These are phyloP conservation scores for Helobdella robusta DNA, from an alignment of 2,888 invertebrate species.

Conservation along the genomic window DNA sequence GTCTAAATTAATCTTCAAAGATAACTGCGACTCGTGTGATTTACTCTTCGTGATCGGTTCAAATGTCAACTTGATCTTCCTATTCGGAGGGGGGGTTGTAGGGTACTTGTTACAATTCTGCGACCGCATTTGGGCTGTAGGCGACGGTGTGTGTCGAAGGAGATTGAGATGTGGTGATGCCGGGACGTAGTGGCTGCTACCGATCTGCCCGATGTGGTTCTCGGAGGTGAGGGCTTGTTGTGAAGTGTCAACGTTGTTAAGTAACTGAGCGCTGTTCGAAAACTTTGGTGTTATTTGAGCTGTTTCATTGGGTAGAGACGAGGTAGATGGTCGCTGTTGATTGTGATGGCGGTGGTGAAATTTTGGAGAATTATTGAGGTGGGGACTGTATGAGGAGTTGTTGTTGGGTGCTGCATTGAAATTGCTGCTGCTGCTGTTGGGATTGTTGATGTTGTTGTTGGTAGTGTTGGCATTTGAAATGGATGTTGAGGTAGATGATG, in stretches of 20 bases:
- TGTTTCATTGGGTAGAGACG: constrained; percentile 41
- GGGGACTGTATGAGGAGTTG: constrained; percentile 38
- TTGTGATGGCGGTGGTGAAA: constrained; percentile 26
- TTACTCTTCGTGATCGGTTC: constrained; percentile 70
- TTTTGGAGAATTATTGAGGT: constrained; percentile 42
- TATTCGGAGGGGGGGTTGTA: constrained; percentile 70
- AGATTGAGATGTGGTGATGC: background rate
- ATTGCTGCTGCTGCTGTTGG: background rate
- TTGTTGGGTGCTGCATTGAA: background rate
- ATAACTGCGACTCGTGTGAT: constrained; percentile 81
- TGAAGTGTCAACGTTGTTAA: background rate
- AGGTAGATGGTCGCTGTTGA: constrained; percentile 40
- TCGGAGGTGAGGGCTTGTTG: constrained; percentile 27
- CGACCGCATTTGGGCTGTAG: constrained; percentile 52
- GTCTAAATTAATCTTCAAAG: constrained; percentile 55
- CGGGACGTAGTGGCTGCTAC: background rate
- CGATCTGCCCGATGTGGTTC: constrained; percentile 37
- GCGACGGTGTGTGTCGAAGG: constrained; percentile 50
- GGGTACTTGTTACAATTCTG: constrained; percentile 58
- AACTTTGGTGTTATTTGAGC: constrained; percentile 41
- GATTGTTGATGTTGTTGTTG: background rate
- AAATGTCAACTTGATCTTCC: constrained; percentile 59
- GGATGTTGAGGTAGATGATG: too few species aligned
- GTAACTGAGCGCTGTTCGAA: constrained; percentile 30
- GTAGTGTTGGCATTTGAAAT: constrained; percentile 4